Percentiles rank a stretch among this genome's conserved stretches.
Conservation (phyloP, 2,797 vertebrate species). For the Garrulus glandarius region DNA sequence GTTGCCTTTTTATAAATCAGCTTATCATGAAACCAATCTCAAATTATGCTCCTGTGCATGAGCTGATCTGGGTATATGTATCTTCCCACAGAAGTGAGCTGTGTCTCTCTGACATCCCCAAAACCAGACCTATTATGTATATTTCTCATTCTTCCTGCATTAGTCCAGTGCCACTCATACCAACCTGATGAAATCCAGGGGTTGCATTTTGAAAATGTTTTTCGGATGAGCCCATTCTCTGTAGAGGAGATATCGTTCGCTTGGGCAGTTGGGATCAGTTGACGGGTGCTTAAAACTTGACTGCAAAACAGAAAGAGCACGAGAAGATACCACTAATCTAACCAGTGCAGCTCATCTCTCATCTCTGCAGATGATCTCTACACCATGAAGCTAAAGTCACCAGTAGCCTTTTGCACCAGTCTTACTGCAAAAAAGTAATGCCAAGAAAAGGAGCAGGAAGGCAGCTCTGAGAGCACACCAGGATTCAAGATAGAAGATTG, state of each 20-base stretch:
- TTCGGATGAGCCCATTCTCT: slow-evolving; percentile 90
- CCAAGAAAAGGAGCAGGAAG: neutral
- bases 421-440: neutral
- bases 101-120: neutral
- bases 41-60: neutral
- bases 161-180: neutral
- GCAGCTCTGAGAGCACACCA: neutral
- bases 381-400: neutral
- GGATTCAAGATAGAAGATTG: neutral
- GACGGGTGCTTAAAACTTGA: slow-evolving; percentile 81
- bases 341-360: neutral
- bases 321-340: neutral
- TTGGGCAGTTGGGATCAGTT: slow-evolving; percentile 77
- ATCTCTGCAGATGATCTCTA: fast-evolving
- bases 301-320: slow-evolving; percentile 67
- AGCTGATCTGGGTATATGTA: neutral
- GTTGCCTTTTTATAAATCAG: neutral
- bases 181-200: slow-evolving; percentile 90
- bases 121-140: neutral
- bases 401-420: neutral
- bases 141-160: neutral
- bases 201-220: slow-evolving; percentile 91
- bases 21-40: neutral
- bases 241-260: slow-evolving; percentile 86
- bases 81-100: neutral